phyloP scores from a whole-genome alignment of 2,888 invertebrate species.

The Pollenia griseotomentosa region DNA sequence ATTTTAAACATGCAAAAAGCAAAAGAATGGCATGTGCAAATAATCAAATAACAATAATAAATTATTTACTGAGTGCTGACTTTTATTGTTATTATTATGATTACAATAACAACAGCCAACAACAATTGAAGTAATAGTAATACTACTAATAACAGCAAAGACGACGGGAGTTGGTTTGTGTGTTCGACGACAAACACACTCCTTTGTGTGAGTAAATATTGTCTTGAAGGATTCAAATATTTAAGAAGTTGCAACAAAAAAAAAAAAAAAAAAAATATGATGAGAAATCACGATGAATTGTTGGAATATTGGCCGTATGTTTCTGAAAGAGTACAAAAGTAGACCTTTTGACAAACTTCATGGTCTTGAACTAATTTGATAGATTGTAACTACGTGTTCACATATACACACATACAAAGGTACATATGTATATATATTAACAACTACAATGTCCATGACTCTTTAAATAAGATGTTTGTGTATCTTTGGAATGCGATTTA shows the following conservation, averaged over 20 bases:
- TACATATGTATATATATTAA: not conserved
- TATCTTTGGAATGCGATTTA: slow-evolving; percentile 46
- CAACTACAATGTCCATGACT: slow-evolving; percentile 20
- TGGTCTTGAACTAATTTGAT: slow-evolving; percentile 73
- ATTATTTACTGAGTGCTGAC: slow-evolving; percentile 71
- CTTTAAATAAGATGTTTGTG: slow-evolving; percentile 37
- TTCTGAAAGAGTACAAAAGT: not conserved
- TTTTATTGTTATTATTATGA: slow-evolving; percentile 71
- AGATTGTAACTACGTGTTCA: slow-evolving; percentile 69
- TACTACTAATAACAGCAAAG: slow-evolving; percentile 58
- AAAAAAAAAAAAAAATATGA: slow-evolving; percentile 17
- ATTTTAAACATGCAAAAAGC: slow-evolving; percentile 64
- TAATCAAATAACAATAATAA: slow-evolving; percentile 72
- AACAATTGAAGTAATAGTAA: slow-evolving; percentile 58
- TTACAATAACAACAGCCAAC: slow-evolving; percentile 61
- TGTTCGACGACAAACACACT: not conserved
- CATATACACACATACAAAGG: slow-evolving; percentile 14
- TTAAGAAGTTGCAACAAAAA: not conserved
- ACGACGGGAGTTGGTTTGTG: slow-evolving; percentile 22
- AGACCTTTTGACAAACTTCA: slow-evolving; percentile 70
- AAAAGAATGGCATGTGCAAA: slow-evolving; percentile 67
- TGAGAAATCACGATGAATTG: slow-evolving; percentile 51
- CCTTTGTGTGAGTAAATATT: not conserved
- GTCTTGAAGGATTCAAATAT: slow-evolving; percentile 26
- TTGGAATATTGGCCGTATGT: slow-evolving; percentile 15